A percentile compares a stretch with the other conserved stretches of the same genome.
phyloP scores from a whole-genome alignment of 2,797 vertebrate genomes.

The Podargus strigoides region DNA sequence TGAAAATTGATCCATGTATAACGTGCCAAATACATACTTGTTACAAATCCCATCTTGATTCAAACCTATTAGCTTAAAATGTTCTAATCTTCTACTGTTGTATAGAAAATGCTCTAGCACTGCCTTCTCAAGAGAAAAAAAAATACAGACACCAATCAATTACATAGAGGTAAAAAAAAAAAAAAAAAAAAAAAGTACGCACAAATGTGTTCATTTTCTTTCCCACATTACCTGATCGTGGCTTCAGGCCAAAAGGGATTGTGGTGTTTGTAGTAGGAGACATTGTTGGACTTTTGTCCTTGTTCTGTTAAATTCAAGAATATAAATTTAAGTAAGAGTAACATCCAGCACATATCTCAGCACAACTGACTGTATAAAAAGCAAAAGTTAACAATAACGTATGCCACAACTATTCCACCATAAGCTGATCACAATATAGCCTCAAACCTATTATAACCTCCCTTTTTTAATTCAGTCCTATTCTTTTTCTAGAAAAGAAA shows the following conservation, averaged over 20 bases:
- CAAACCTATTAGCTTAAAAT: neutral
- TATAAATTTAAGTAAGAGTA: neutral
- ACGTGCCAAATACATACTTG: neutral
- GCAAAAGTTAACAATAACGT: neutral
- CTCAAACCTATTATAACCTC: neutral
- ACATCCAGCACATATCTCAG: neutral
- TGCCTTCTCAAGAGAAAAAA: neutral
- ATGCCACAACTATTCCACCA: neutral
- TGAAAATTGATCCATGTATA: neutral
- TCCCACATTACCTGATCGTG: conserved; percentile 86
- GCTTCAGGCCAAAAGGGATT: conserved; percentile 89
- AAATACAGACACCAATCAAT: neutral
- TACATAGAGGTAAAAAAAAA: neutral
- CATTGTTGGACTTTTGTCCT: conserved; percentile 71
- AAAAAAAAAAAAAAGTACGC: neutral
- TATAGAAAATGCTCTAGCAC: neutral
- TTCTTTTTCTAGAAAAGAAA: neutral
- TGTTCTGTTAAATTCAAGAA: conserved; percentile 72
- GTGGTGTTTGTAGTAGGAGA: conserved; percentile 72
- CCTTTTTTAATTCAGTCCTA: neutral
- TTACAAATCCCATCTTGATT: neutral
- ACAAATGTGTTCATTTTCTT: neutral
- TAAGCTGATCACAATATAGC: neutral
- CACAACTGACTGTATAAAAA: neutral
- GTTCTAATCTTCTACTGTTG: neutral